Evolutionary conservation across 2,797 vertebrate species (phyloP), one percentile per base, ranked within the genome.

Genomic region (Threskiornis aethiopicus): DNA sequence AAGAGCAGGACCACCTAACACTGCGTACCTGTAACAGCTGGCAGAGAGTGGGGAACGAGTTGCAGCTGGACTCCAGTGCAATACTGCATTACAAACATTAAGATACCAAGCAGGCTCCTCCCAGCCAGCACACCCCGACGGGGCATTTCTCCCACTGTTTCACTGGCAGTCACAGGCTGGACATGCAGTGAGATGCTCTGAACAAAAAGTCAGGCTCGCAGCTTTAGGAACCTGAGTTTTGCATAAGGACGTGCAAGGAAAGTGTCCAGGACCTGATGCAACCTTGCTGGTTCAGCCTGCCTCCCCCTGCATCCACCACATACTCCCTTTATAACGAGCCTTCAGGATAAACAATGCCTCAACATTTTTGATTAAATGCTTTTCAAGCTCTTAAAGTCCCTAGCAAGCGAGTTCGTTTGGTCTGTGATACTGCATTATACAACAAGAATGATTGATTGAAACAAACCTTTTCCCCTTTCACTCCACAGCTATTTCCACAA

Each of bases 321-420:
- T 5, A 31, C 29, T 83, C 78, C 65, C 62, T 90, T 76, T 92
- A 72, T 70, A 90, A 96, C 15, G 54, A 96, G 61, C 92, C 88
- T 92, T 90, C 88, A 93, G 88, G 90, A 92, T 90, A 92, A 96
- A 95, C 75, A 92, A 85, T 82, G 87, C 84, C 88, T 96, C 84
- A 95, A 76, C 76, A 46, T 94, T 94, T 97, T 97, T 98, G 96
- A 98, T 98, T 97, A 98, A 98, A 97, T 65, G 67, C 83, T 96
- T 97, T 97, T 96, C 80, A 94, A 90, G 96, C 89, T 98, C 96
- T 97, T 95, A 61, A 97, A 97, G 95, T 97, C 94, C 94, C 88
- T 49, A 92, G 95, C 93, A 97, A 97, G 93, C 13, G 37, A 89
- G 92, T 97, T 83, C 96, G 96, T 90, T 93, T 93, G 67, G 84